Conservation (phyloP, 2,797 vertebrate genomes). For the Diplodus sargus region DNA sequence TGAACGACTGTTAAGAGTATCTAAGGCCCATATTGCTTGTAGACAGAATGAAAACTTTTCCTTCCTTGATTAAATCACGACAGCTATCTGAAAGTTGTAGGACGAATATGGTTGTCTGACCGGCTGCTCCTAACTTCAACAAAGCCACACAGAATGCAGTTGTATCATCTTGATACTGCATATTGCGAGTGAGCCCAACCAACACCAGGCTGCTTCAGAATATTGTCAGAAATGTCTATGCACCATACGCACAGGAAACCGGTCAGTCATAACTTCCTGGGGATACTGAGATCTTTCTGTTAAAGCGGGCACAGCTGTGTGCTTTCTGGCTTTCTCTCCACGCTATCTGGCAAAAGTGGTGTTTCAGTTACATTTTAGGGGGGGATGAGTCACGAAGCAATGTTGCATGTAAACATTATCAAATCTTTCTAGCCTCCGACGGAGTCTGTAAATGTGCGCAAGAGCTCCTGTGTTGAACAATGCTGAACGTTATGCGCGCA, state of each 20-base stretch:
- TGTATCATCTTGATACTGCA: not conserved
- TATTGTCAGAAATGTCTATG: constrained; percentile 6
- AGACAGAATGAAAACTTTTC: constrained; percentile 15
- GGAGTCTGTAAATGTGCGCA: constrained; percentile 25
- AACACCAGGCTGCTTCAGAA: constrained; percentile 10
- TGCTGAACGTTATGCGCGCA: not conserved
- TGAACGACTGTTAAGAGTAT: not conserved
- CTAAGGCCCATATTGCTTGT: constrained; percentile 13
- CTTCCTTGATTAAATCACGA: constrained; percentile 4
- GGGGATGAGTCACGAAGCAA: constrained; percentile 34
- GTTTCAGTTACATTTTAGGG: constrained; percentile 24
- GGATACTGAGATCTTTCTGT: constrained; percentile 23
- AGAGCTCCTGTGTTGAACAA: constrained; percentile 29
- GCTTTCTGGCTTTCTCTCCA: constrained; percentile 24
- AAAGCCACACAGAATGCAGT: not conserved
- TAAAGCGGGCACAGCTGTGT: constrained; percentile 34
- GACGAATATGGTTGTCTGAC: constrained; percentile 12
- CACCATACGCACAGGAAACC: constrained; percentile 13
- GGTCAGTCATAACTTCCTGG: constrained; percentile 19
- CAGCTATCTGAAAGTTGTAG: constrained; percentile 9
- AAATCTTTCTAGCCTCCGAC: constrained; percentile 23
- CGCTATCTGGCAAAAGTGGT: constrained; percentile 17
- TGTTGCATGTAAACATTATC: constrained; percentile 44
- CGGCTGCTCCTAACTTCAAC: constrained; percentile 17
- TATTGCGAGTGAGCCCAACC: constrained; percentile 3